phyloP scores from a whole-genome alignment of 2,888 invertebrate species.

The Leptinotarsa peninsularis region DNA sequence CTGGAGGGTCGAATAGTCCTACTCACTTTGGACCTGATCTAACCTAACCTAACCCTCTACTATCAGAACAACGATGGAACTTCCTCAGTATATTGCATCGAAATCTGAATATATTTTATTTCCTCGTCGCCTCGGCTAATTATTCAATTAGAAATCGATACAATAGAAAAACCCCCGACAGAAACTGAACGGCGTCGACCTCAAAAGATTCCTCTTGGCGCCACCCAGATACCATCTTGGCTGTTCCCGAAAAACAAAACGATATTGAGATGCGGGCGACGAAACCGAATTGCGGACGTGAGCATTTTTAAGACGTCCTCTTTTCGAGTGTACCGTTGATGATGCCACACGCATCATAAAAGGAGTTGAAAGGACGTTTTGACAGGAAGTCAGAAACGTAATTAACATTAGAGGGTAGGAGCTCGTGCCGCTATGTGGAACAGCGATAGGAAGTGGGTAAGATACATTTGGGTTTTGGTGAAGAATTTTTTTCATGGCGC shows the following conservation, averaged over 20 bases:
- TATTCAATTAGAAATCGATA: not conserved
- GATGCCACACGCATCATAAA: slow-evolving; percentile 27
- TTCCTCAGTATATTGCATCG: too few species aligned
- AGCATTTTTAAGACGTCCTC: slow-evolving; percentile 40
- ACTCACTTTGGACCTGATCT: too few species aligned
- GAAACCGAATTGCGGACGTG: slow-evolving; percentile 32
- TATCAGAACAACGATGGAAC: too few species aligned
- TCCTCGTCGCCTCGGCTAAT: not conserved
- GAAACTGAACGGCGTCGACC: not conserved
- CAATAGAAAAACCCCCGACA: not conserved
- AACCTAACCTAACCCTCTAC: too few species aligned
- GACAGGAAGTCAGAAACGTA: slow-evolving; percentile 44
- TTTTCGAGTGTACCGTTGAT: slow-evolving; percentile 15
- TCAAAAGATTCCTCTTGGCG: slow-evolving; percentile 2
- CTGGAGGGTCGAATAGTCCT: too few species aligned
- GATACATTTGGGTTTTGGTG: not conserved
- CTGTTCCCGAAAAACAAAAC: slow-evolving; percentile 3
- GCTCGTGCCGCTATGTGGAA: slow-evolving; percentile 37
- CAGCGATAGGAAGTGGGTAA: not conserved
- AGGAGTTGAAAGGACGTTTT: slow-evolving; percentile 27
- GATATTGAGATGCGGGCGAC: slow-evolving; percentile 32
- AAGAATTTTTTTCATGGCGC: not conserved
- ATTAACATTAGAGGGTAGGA: slow-evolving; percentile 43
- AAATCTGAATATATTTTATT: not conserved
- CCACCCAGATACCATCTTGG: slow-evolving; percentile 16